These are phyloP conservation scores for Salvelinus fontinalis DNA, from an alignment of 2,113 vertebrate species.

Conservation along the genomic window DNA sequence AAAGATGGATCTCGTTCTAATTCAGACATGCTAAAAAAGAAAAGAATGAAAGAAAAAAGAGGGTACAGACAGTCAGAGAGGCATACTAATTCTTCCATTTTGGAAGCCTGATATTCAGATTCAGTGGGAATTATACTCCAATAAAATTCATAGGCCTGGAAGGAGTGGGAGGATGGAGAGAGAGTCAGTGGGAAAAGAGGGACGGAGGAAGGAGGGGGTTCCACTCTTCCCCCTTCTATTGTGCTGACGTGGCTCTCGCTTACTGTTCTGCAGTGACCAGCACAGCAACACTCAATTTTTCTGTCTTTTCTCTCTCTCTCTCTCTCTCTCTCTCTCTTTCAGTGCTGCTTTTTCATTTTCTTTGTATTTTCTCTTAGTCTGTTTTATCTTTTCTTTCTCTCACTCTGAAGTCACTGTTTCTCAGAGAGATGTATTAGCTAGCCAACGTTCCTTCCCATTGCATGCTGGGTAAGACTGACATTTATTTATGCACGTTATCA, in stretches of 20 bases:
- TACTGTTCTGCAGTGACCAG: slow-evolving; percentile 29
- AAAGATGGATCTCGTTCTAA: slow-evolving; percentile 11
- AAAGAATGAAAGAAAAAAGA: slow-evolving; percentile 1
- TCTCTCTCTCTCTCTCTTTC: neutral
- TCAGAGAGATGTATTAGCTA: neutral
- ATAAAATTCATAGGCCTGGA: slow-evolving; percentile 28
- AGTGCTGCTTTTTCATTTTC: neutral
- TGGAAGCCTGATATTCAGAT: slow-evolving; percentile 29
- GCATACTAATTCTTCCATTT: slow-evolving; percentile 3
- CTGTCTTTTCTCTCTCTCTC: slow-evolving; percentile 13
- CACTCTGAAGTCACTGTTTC: neutral
- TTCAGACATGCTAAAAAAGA: slow-evolving; percentile 5
- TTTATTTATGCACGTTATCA: neutral
- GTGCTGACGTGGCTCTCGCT: slow-evolving; percentile 70
- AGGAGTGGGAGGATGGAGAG: slow-evolving; percentile 44
- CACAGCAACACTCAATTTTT: slow-evolving; percentile 30
- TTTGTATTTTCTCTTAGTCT: neutral
- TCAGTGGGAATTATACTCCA: slow-evolving; percentile 22
- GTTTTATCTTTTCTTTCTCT: neutral
- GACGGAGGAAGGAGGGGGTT: slow-evolving; percentile 42
- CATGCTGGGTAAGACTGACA: neutral
- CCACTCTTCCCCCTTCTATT: slow-evolving; percentile 54
- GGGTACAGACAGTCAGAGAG: slow-evolving; percentile 6
- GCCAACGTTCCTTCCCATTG: neutral
- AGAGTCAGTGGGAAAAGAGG: slow-evolving; percentile 43